Evolutionary conservation across 2,797 vertebrate species (phyloP), one percentile per base, ranked within the genome.

Genomic region (Rachycentron canadum): DNA sequence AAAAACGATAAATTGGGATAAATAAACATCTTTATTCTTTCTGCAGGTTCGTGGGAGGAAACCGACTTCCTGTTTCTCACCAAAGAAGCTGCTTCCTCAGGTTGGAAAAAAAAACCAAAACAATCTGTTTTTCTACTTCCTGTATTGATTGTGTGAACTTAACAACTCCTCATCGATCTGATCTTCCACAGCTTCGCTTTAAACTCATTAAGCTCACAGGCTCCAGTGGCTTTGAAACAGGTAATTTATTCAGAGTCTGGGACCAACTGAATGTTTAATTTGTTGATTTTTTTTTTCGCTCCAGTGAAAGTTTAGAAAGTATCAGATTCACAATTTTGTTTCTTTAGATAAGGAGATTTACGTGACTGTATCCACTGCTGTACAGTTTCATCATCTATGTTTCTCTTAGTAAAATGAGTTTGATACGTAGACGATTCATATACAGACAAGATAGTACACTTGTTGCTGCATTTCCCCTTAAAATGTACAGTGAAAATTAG

Each of bases 151-250:
- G 58, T 60, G 56, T n/a, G 52, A 87, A 84, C 86, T 85, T 68
- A 87, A 85, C 79, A 78, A 61, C 83, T 84, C 59, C 71, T 80
- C 55, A 91, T 93, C 50, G 80, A 92, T 82, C 83, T 56, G 30
- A 61, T 79, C 69, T 53, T 78, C 61, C 55, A 62, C 78, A 59
- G 76, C 56, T 85, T 70, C 72, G 66, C 7, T 74, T 70, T 70
- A 50, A 87, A 77, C 80, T 86, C 77, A 77, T 82, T 79, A 79
- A 52, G 17, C 65, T 50, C 53, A 12, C 47, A 57, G 12, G 30
- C 60, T 69, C 50, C 23, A 40, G 38, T 40, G 2, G 38, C 3
- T 40, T 11, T 13, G 2, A 40, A 40, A 40, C 11, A 40, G 17
- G 14, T 19, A 7, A 45, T 45, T 7, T 6, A 45, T 45, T 45